Evolutionary conservation across 2,888 invertebrate species (phyloP), one percentile per base, ranked within the genome.

Genomic region (Catocala nupta): DNA sequence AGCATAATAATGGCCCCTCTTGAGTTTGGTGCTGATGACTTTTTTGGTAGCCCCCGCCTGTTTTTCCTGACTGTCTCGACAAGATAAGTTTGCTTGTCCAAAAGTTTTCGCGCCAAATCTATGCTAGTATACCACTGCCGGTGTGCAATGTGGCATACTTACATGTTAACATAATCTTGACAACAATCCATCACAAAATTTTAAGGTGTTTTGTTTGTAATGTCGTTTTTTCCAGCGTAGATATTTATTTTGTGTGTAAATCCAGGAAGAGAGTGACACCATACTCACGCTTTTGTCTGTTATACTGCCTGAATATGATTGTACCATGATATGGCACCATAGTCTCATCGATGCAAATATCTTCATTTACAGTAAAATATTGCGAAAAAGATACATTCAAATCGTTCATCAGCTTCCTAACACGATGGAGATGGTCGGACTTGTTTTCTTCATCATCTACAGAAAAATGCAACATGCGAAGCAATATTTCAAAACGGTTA

Each of bases 381-480:
- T 43, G 8, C 3, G 3, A 10, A 11, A 43, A 43, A 43, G 8
- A 10, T 9, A 4, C 42, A 43, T 43, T 43, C 11, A 43, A 43
- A 43, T 43, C 11, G 42, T 43, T 43, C 42, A 43, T 43, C 11
- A 43, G 11, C 42, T 43, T 43, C 8, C 42, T 8, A 7, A 43
- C 42, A 10, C 42, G 42, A 43, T 43, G 42, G 4, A 43, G 3
- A 10, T 9, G 42, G 10, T 43, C 42, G 42, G 8, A 3, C 9
- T 43, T 43, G 11, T 43, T 8, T 8, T 43, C 42, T 10, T 43
- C 42, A 43, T 43, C 42, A 43, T 43, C 9, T 10, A 7, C 11
- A 43, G 42, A 43, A 82, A 43, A 43, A 43, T 43, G 42, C 3
- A 43, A 4, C 42, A 43, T 43, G 8, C 11, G 8, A 10, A 43